Evolutionary conservation across 2,888 invertebrate species (phyloP).

Genomic region (Nasonia oneida): DNA sequence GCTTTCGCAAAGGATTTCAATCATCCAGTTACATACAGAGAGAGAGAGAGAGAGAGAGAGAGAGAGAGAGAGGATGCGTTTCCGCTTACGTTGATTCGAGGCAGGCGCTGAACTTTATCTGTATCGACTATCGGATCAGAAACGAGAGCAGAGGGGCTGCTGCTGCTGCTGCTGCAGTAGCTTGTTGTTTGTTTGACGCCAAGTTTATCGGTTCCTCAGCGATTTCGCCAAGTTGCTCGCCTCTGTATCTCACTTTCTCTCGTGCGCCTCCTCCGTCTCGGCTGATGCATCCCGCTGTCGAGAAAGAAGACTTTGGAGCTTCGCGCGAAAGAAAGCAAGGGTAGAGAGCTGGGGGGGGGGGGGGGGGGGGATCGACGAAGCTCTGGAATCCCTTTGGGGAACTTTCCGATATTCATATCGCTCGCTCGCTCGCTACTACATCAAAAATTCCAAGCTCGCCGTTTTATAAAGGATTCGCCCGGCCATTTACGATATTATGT

Average conservation of each 20-base stretch:
- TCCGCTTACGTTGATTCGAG: conserved; percentile 47
- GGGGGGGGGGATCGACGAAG: conserved; percentile 64
- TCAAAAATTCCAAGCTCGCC: conserved; percentile 77
- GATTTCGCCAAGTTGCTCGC: conserved; percentile 71
- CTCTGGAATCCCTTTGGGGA: conserved; percentile 76
- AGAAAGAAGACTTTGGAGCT: conserved; percentile 1
- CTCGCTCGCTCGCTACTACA: conserved; percentile 70
- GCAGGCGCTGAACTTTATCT: conserved; percentile 61
- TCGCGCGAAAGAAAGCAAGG: conserved; percentile 8
- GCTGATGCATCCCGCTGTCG: background rate
- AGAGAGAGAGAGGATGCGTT: conserved; percentile 29
- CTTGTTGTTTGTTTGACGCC: conserved; percentile 70
- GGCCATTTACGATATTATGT: conserved; percentile 77
- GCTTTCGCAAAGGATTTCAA: conserved; percentile 60
- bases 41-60: background rate
- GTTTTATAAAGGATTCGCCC: conserved; percentile 76
- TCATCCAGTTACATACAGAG: conserved; percentile 53
- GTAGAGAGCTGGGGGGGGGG: background rate
- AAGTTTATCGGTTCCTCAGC: conserved; percentile 73
- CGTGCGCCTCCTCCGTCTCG: background rate
- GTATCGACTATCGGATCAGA: conserved; percentile 66
- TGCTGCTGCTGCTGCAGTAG: conserved; percentile 17
- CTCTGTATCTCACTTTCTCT: conserved; percentile 30
- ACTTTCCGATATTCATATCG: conserved; percentile 78
- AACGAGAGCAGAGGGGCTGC: conserved; percentile 46